Conservation (phyloP, 2,113 vertebrate species). For the Cyphomyrus plagiostoma region DNA sequence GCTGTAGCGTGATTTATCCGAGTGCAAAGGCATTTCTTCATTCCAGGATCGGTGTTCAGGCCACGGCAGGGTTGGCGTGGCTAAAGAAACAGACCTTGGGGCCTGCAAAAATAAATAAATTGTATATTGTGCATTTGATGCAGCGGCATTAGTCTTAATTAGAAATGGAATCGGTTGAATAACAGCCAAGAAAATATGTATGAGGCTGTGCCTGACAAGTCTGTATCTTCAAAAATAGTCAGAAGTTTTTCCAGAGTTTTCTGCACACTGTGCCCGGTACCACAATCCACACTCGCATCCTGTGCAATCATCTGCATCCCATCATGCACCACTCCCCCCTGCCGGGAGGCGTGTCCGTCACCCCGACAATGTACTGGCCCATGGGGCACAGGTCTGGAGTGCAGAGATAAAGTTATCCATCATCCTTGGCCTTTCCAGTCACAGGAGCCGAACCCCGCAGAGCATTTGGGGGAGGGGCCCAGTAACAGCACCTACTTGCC, state of each 20-base stretch:
- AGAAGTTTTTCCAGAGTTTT: not conserved
- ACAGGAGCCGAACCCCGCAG: not conserved
- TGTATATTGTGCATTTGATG: not conserved
- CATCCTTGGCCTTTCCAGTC: constrained; percentile 8
- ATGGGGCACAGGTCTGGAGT: constrained; percentile 13
- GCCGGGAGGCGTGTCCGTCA: constrained; percentile 15
- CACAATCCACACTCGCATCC: not conserved
- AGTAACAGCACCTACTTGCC: not conserved
- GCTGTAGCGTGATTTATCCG: not conserved
- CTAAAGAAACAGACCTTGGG: not conserved
- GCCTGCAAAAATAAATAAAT: not conserved
- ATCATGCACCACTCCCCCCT: constrained; percentile 6
- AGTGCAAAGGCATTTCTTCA: not conserved
- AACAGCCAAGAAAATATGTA: not conserved
- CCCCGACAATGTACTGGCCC: not conserved
- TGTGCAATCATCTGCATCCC: constrained; percentile 3
- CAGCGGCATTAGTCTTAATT: not conserved
- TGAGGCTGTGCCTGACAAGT: not conserved
- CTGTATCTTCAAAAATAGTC: not conserved
- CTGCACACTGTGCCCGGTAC: not conserved
- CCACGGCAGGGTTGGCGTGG: not conserved
- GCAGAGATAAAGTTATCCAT: constrained; percentile 17
- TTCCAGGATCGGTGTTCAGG: not conserved
- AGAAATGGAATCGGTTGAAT: not conserved
- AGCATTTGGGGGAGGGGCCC: not conserved